Conservation (phyloP, 1,140 invertebrate species). For the Drosophila dunni region DNA sequence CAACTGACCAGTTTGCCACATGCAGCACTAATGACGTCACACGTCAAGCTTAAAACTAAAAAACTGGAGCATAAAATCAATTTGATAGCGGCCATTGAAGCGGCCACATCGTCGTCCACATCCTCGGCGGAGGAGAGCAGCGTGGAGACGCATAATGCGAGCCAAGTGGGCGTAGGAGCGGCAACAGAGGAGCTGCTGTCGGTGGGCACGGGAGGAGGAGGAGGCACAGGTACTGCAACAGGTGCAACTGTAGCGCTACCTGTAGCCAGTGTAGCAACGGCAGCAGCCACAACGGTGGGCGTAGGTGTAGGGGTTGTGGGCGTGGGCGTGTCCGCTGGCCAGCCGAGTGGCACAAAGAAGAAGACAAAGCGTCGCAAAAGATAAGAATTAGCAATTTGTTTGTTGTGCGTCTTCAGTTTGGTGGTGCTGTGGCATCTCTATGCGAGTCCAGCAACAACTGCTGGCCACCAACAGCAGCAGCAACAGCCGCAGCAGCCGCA, state of each 20-base stretch:
- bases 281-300: conserved; percentile 5
- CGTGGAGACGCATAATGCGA: conserved; percentile 40
- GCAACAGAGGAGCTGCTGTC: background rate
- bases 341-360: conserved; percentile 79
- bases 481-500: background rate
- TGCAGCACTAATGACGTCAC: conserved; percentile 21
- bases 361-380: conserved; percentile 83
- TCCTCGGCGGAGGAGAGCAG: conserved; percentile 79
- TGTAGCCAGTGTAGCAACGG: background rate
- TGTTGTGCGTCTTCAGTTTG: conserved; percentile 83
- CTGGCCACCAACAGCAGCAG: conserved; percentile 3
- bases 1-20: conserved; percentile 1
- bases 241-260: background rate
- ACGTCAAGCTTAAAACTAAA: conserved; percentile 74
- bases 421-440: conserved; percentile 79
- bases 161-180: no score
- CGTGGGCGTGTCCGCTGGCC: conserved; percentile 48
- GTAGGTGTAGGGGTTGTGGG: background rate
- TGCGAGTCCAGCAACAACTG: conserved; percentile 27
- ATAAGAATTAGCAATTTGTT: conserved; percentile 85
- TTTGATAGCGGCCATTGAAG: conserved; percentile 79
- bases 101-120: conserved; percentile 77
- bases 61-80: conserved; percentile 82
- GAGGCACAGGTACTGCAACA: no score
- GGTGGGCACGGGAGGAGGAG: background rate